phyloP scores from a whole-genome alignment of 2,797 vertebrate genomes.

The Amblyopsis hoosieri region DNA sequence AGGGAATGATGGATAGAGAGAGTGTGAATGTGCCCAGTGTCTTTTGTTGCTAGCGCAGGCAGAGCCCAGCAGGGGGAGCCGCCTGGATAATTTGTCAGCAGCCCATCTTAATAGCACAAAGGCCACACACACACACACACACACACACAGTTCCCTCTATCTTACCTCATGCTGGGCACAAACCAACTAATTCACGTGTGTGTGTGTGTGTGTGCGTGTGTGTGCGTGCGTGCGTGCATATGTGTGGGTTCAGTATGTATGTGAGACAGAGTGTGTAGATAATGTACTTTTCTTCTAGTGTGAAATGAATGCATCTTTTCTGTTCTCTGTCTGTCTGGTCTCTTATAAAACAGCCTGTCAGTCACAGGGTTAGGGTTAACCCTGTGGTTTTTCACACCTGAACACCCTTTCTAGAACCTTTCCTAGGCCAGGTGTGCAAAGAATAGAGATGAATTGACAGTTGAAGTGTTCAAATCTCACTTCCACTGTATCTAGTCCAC shows the following conservation, averaged over 20 bases:
- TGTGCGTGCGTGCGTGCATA: neutral
- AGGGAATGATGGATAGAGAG: conserved; percentile 11
- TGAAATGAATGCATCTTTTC: no score
- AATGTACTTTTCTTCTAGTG: neutral
- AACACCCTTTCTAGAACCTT: no score
- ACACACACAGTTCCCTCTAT: no score
- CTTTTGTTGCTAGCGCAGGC: conserved; percentile 62
- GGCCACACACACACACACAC: neutral
- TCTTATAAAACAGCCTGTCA: no score
- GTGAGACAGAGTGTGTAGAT: neutral
- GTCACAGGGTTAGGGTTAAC: no score
- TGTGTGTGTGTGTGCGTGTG: conserved; percentile 1
- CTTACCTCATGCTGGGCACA: no score
- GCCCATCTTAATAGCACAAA: conserved; percentile 40
- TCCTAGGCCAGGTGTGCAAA: no score
- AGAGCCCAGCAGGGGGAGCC: conserved; percentile 72
- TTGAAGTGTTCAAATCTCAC: no score
- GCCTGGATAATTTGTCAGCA: conserved; percentile 67
- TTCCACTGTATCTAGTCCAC: no score
- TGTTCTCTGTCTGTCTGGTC: neutral
- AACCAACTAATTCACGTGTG: neutral
- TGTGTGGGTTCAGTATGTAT: neutral
- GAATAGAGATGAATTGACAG: no score
- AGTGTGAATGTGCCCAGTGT: conserved; percentile 13
- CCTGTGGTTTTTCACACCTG: neutral